These are phyloP conservation scores for Colletes collaris DNA, from an alignment of 2,888 invertebrate species.

Conservation along the genomic window DNA sequence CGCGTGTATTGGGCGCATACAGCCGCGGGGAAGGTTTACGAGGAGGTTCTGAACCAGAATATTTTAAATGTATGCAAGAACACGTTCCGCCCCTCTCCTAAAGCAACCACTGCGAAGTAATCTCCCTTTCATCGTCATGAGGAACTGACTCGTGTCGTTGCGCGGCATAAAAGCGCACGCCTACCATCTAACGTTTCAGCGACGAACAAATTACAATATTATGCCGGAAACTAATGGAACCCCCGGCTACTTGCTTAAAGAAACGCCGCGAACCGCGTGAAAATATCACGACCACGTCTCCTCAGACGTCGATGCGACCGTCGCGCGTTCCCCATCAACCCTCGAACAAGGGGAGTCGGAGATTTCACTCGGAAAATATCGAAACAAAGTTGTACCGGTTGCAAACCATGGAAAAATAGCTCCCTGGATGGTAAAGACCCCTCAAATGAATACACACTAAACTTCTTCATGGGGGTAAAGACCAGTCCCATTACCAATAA, in stretches of 20 bases:
- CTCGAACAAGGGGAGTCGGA: too few species aligned
- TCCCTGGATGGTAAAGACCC: too few species aligned
- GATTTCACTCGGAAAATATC: too few species aligned
- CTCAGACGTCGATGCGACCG: not conserved
- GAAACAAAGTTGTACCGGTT: too few species aligned
- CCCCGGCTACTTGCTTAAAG: not conserved
- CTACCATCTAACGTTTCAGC: conserved; percentile 50
- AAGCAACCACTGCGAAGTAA: conserved; percentile 71
- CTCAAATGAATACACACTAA: too few species aligned
- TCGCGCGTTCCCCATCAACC: not conserved
- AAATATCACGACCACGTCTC: not conserved
- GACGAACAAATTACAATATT: conserved; percentile 47
- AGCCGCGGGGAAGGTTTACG: conserved; percentile 65
- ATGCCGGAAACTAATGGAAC: conserved; percentile 28
- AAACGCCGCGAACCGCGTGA: not conserved
- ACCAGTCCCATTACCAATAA: too few species aligned
- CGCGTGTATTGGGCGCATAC: conserved; percentile 70
- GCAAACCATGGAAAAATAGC: too few species aligned
- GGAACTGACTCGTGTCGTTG: conserved; percentile 68
- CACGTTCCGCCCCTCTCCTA: conserved; percentile 76
- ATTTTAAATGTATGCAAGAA: conserved; percentile 78
- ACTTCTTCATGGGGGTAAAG: too few species aligned
- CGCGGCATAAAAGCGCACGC: conserved; percentile 48
- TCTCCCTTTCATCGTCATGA: conserved; percentile 73
- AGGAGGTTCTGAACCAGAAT: conserved; percentile 71